Percentiles rank a stretch among this genome's conserved stretches.
These are phyloP conservation scores for Actinernus sp. DNA, from an alignment of 92 coral and sea anemone species.

Conservation along the genomic window DNA sequence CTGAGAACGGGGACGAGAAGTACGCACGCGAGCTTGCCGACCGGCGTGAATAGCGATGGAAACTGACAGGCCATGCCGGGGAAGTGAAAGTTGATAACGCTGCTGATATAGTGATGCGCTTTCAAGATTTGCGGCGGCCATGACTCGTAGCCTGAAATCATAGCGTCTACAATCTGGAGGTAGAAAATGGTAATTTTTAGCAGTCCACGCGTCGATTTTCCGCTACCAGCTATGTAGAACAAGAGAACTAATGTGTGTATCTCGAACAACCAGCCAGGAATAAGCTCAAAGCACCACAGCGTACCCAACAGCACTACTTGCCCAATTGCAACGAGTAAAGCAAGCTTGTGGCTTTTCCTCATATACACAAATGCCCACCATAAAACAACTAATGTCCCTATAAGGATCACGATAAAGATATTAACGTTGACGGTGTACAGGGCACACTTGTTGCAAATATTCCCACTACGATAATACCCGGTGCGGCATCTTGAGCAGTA, in stretches of 20 bases:
- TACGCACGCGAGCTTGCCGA: constrained; percentile 53
- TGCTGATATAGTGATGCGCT: constrained; percentile 65
- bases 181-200: constrained; percentile 58
- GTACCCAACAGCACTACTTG: constrained; percentile 48
- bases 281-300: constrained; percentile 56
- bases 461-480: constrained; percentile 48
- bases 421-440: constrained; percentile 12
- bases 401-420: constrained; percentile 22
- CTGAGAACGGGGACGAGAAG: constrained; percentile 58
- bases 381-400: constrained; percentile 23
- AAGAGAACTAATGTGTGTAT: constrained; percentile 53
- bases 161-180: constrained; percentile 65
- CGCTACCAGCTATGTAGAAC: constrained; percentile 74
- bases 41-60: constrained; percentile 65
- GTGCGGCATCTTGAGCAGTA: constrained; percentile 61
- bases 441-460: constrained; percentile 56
- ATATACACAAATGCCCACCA: constrained; percentile 45
- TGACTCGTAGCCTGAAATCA: constrained; percentile 34
- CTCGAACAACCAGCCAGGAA: constrained; percentile 80
- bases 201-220: constrained; percentile 54
- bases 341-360: constrained; percentile 31
- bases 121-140: constrained; percentile 64
- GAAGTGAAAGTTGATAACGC: constrained; percentile 71
- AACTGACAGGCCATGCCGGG: constrained; percentile 75
- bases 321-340: constrained; percentile 28